Conservation (phyloP, 2,113 vertebrate species). For the Aegithalos caudatus region DNA sequence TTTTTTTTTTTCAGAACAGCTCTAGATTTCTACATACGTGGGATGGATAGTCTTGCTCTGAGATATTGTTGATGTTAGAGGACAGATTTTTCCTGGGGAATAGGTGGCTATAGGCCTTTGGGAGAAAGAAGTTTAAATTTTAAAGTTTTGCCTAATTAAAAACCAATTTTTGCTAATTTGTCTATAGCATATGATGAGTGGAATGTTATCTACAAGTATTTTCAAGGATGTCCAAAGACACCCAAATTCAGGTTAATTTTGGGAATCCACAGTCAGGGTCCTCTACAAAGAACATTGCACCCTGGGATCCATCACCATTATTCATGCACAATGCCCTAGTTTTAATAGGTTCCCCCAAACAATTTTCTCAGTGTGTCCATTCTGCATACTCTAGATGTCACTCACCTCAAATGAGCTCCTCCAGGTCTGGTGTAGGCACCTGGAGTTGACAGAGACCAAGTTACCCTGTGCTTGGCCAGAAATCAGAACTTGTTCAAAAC, state of each 20-base stretch:
- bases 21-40: neutral
- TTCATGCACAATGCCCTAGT: neutral
- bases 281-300: neutral
- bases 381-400: neutral
- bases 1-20: neutral
- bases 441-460: neutral
- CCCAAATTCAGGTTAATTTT: neutral
- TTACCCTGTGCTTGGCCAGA: neutral
- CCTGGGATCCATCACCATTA: neutral
- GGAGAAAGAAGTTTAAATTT: neutral
- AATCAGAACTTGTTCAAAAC: neutral
- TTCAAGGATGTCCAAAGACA: neutral
- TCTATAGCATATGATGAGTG: neutral
- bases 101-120: neutral
- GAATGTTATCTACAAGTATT: neutral
- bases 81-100: neutral
- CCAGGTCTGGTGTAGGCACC: neutral
- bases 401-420: neutral
- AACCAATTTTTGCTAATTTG: neutral
- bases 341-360: neutral
- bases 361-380: neutral
- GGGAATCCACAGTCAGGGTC: neutral
- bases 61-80: neutral
- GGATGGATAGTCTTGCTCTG: neutral
- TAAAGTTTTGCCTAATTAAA: neutral